Conservation (phyloP, 2,113 vertebrate genomes). For the Heterocephalus glaber region DNA sequence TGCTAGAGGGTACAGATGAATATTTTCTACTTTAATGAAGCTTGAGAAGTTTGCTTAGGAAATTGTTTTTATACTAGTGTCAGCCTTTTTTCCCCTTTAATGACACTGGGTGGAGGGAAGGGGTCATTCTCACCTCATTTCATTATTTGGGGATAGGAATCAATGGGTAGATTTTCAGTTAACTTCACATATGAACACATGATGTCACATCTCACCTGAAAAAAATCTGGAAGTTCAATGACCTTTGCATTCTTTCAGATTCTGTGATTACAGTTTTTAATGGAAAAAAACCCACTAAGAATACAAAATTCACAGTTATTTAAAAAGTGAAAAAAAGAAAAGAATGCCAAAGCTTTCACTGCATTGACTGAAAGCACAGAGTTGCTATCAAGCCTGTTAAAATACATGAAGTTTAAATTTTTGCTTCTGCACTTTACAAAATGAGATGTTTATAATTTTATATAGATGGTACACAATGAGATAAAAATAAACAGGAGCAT, state of each 20-base stretch:
- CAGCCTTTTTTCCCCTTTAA: neutral
- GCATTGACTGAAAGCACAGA: neutral
- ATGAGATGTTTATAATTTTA: constrained; percentile 14
- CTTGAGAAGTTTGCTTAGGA: neutral
- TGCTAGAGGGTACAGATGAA: neutral
- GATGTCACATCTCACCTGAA: neutral
- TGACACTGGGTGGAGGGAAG: neutral
- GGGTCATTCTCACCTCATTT: neutral
- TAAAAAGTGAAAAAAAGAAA: constrained; percentile 33
- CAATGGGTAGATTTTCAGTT: neutral
- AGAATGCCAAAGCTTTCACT: neutral
- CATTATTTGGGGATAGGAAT: neutral
- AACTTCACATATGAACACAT: neutral
- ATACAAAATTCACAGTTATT: constrained; percentile 21
- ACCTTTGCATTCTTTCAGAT: constrained; percentile 3
- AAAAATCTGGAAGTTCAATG: constrained; percentile 38
- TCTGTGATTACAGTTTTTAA: neutral
- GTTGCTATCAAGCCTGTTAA: neutral
- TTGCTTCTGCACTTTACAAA: neutral
- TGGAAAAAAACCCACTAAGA: neutral
- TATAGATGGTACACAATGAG: neutral
- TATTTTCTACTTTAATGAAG: neutral
- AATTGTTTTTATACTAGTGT: neutral
- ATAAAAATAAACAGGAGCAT: neutral
- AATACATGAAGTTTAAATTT: neutral